These are phyloP conservation scores for Urocolius indicus DNA, from an alignment of 2,113 vertebrate genomes.

Conservation along the genomic window DNA sequence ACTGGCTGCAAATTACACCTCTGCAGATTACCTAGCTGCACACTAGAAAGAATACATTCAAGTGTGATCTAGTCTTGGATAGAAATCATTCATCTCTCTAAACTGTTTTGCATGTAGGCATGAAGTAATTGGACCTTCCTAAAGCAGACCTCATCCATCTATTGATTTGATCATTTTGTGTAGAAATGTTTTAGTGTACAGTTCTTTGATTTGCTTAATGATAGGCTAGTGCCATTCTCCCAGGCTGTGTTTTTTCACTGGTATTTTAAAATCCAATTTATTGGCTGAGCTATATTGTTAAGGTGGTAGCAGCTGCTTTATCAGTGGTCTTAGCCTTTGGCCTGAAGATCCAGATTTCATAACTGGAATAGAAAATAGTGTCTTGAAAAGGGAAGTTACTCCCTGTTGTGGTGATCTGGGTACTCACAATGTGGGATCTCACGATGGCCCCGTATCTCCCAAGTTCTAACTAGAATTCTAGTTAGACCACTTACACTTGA, in stretches of 20 bases:
- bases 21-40: background rate
- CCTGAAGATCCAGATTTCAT: background rate
- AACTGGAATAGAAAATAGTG: background rate
- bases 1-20: background rate
- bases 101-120: background rate
- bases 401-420: slow-evolving; percentile 9
- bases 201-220: background rate
- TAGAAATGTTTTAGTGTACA: background rate
- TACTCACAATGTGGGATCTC: slow-evolving; percentile 4
- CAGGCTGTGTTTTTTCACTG: background rate
- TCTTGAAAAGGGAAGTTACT: background rate
- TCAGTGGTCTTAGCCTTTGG: background rate
- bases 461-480: slow-evolving; percentile 56
- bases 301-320: background rate
- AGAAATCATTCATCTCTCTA: background rate
- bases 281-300: background rate
- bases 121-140: background rate
- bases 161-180: background rate
- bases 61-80: background rate
- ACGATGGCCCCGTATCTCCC: background rate
- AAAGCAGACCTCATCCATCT: background rate
- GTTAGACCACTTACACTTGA: slow-evolving; percentile 65
- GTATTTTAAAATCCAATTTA: background rate
- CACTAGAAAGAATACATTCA: background rate
- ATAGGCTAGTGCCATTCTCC: background rate